Evolutionary conservation across 2,113 vertebrate species (phyloP).

Genomic region (Sterna hirundo): DNA sequence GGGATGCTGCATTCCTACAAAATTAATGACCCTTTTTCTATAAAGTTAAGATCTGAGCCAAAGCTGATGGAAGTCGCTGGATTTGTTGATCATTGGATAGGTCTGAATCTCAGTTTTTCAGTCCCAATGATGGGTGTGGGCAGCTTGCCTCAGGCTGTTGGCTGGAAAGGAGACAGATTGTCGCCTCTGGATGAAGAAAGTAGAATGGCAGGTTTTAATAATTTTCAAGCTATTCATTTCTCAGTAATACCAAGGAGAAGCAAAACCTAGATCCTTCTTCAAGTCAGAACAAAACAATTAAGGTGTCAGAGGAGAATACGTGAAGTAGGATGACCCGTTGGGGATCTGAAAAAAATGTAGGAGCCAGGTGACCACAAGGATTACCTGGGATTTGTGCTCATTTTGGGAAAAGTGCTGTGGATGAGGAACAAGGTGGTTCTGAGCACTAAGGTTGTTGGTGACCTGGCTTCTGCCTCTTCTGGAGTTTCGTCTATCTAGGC

Average conservation of each 20-base stretch:
- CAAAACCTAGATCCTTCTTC: background rate
- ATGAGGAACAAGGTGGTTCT: background rate
- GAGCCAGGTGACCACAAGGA: background rate
- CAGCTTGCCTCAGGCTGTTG: background rate
- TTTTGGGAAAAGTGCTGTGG: background rate
- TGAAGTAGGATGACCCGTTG: background rate
- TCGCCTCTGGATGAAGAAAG: background rate
- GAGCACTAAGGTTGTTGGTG: background rate
- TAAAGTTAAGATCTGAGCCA: background rate
- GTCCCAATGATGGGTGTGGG: background rate
- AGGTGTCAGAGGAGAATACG: background rate
- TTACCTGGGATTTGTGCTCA: background rate
- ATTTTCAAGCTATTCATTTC: background rate
- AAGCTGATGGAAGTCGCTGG: background rate
- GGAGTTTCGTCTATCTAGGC: background rate
- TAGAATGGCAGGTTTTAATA: background rate
- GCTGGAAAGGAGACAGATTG: background rate
- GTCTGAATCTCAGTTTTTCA: background rate
- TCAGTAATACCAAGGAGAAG: background rate
- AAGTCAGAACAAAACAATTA: background rate
- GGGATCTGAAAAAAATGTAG: background rate
- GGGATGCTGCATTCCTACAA: background rate
- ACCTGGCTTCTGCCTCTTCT: background rate
- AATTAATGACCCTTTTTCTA: background rate
- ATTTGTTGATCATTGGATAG: background rate